A percentile compares a stretch with the other conserved stretches of the same genome.
Evolutionary conservation across 2,113 vertebrate genomes (phyloP).

Genomic region (Ursus arctos): DNA sequence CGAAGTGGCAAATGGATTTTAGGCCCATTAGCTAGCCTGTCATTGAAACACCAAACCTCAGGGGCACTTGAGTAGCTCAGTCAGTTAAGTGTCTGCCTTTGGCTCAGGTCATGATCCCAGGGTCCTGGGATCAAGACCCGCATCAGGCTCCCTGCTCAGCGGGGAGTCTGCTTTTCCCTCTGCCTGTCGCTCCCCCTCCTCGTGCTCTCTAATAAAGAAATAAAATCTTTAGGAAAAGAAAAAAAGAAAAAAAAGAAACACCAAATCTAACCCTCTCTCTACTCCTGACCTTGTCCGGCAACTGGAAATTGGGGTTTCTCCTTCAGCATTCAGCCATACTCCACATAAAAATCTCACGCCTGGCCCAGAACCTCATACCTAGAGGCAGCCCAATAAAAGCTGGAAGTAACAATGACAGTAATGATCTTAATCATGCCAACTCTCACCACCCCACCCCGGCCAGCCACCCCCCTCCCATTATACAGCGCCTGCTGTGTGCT

Average conservation of each 20-base stretch:
- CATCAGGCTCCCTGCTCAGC: background rate
- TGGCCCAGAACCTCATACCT: background rate
- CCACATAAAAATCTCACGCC: background rate
- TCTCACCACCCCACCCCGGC: rapidly evolving
- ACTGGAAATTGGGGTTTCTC: background rate
- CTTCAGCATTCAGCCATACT: background rate
- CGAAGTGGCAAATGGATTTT: constrained; percentile 39
- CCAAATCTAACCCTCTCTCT: background rate
- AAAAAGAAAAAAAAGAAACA: background rate
- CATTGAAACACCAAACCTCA: background rate
- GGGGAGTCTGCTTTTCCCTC: background rate
- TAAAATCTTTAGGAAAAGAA: background rate
- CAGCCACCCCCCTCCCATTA: rapidly evolving
- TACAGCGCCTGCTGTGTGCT: rapidly evolving
- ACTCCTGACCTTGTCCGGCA: background rate
- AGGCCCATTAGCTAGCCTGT: background rate
- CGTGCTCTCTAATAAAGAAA: background rate
- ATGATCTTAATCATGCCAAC: no score
- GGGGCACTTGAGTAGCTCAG: background rate
- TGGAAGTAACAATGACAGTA: rapidly evolving
- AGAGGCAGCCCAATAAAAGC: background rate
- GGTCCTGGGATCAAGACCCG: background rate
- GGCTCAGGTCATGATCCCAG: background rate
- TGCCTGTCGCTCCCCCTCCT: background rate
- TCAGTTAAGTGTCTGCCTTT: background rate